phyloP scores from a whole-genome alignment of 2,797 vertebrate genomes.

The Acrocephalus scirpaceus region DNA sequence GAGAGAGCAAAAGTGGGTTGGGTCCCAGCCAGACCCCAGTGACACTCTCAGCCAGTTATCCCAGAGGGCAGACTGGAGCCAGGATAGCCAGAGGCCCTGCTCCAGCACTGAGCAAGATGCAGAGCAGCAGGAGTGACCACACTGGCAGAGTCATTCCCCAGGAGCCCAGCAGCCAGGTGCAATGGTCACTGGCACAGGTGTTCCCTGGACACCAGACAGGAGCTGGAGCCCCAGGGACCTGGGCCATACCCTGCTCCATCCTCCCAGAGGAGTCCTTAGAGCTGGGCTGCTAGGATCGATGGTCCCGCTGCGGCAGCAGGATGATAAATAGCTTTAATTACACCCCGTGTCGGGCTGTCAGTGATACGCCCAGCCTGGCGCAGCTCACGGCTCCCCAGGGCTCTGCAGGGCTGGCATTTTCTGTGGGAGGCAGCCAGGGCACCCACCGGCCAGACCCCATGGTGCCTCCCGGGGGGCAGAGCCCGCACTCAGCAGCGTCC shows the following conservation, averaged over 20 bases:
- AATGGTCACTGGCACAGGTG: background rate
- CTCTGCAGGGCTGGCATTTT: background rate
- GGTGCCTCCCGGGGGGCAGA: background rate
- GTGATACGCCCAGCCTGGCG: background rate
- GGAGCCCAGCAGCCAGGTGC: background rate
- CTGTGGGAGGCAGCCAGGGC: background rate
- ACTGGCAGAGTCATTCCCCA: background rate
- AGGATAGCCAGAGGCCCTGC: background rate
- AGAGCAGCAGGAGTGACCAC: background rate
- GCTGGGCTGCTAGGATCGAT: background rate
- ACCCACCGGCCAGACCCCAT: accelerated
- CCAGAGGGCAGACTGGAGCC: background rate
- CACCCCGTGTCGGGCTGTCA: background rate
- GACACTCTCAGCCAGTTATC: background rate
- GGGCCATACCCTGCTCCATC: background rate
- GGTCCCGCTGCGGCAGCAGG: background rate
- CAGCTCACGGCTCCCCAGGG: background rate
- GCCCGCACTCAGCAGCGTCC: accelerated
- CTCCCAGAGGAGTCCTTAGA: constrained; percentile 50
- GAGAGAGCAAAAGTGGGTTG: constrained; percentile 34
- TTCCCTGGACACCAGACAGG: background rate
- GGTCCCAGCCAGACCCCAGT: background rate
- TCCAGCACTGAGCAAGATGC: background rate
- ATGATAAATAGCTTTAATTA: constrained; percentile 61
- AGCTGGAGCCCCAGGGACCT: background rate